Conservation (phyloP, 2,797 vertebrate genomes). For the Squalus acanthias region DNA sequence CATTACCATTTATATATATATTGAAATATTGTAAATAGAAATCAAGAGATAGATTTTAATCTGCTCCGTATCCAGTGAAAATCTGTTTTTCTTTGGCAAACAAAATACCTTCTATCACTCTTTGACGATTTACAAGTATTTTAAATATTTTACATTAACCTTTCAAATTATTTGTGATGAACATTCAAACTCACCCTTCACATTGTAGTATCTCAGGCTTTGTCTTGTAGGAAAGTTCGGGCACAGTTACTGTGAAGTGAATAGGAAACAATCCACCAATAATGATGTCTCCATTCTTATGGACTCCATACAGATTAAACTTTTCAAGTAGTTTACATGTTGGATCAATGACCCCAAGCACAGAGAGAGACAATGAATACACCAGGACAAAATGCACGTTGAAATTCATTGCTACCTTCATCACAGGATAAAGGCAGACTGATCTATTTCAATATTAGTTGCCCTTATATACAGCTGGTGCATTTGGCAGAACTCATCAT, state of each 20-base stretch:
- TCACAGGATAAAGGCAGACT: slow-evolving; percentile 28
- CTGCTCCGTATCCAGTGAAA: not conserved
- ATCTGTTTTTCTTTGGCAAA: not conserved
- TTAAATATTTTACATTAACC: not conserved
- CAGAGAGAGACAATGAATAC: not conserved
- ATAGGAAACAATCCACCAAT: slow-evolving; percentile 62
- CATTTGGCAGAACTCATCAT: slow-evolving; percentile 31
- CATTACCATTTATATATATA: not conserved
- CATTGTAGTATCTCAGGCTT: slow-evolving; percentile 50
- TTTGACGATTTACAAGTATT: not conserved
- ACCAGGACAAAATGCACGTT: not conserved
- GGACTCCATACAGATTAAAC: slow-evolving; percentile 47
- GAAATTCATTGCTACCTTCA: not conserved
- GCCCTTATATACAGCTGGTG: slow-evolving; percentile 24
- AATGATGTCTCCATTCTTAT: slow-evolving; percentile 61
- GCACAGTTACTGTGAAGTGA: slow-evolving; percentile 46
- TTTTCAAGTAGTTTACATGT: slow-evolving; percentile 50
- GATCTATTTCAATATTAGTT: not conserved
- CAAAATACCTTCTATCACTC: not conserved
- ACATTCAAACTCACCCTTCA: slow-evolving; percentile 50
- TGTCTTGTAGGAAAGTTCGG: slow-evolving; percentile 48
- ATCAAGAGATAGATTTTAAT: not conserved
- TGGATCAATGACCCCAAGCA: slow-evolving; percentile 24
- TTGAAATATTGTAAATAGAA: not conserved
- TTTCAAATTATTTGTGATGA: too few relatives aligned